Evolutionary conservation across 2,797 vertebrate genomes (phyloP).

Genomic region (Spinibarbus caldwelli): DNA sequence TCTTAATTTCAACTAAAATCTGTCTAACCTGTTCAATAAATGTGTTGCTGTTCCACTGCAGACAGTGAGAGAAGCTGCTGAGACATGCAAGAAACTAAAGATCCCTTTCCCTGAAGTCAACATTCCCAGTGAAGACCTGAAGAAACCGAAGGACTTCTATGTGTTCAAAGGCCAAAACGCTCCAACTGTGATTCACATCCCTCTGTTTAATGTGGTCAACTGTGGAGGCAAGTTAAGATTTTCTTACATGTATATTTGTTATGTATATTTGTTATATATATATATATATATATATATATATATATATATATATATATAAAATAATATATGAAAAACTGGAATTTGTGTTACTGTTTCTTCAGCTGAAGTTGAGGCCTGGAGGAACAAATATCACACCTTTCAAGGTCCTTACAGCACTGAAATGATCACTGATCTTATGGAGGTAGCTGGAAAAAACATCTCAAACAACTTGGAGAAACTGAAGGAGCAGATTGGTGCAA

Average conservation of each 20-base stretch:
- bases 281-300: too few species aligned
- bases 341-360: too few species aligned
- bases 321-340: too few species aligned
- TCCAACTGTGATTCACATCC: conserved; percentile 51
- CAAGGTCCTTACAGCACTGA: fast-evolving
- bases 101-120: conserved; percentile 29
- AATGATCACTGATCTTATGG: neutral
- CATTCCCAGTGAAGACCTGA: fast-evolving
- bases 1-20: neutral
- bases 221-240: neutral
- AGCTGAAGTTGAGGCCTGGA: conserved; percentile 16
- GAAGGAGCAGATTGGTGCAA: neutral
- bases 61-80: neutral
- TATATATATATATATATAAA: too few species aligned
- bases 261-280: too few species aligned
- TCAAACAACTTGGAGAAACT: conserved; percentile 10
- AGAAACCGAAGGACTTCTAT: conserved; percentile 38
- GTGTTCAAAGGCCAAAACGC: neutral
- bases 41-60: neutral
- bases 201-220: conserved; percentile 43
- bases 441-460: conserved; percentile 37
- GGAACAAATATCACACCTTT: fast-evolving
- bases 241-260: too few species aligned
- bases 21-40: neutral
- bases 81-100: neutral